phyloP scores from a whole-genome alignment of 2,113 vertebrate species.

The Microtus montanus region DNA sequence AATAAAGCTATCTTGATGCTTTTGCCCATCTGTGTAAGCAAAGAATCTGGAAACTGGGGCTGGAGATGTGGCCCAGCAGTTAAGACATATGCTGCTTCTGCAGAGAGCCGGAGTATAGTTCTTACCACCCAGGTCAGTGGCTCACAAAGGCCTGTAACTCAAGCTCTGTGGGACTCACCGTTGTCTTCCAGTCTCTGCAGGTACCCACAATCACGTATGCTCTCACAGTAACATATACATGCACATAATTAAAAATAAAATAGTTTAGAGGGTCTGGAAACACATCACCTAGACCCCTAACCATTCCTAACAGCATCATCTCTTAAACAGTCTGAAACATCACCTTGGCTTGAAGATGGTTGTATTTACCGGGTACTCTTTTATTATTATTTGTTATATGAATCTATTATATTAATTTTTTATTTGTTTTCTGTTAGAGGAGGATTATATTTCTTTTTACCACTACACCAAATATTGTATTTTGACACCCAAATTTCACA shows the following conservation, averaged over 20 bases:
- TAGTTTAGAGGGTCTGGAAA: neutral
- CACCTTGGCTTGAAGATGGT: neutral
- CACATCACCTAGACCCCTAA: neutral
- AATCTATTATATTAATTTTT: constrained; percentile 28
- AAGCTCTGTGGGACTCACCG: neutral
- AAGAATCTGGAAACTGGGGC: neutral
- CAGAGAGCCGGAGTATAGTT: no score
- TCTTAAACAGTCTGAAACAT: neutral
- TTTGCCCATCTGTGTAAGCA: neutral
- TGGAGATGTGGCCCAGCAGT: neutral
- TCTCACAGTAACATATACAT: neutral
- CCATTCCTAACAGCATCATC: neutral
- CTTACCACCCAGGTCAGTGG: neutral
- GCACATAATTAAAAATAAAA: neutral
- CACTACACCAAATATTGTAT: neutral
- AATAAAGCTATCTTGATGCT: neutral
- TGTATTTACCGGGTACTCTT: neutral
- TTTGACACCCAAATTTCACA: constrained; percentile 41
- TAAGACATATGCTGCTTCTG: neutral
- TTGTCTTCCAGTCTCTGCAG: neutral
- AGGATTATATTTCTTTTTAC: neutral
- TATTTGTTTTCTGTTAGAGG: neutral
- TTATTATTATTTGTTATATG: neutral
- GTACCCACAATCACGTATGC: neutral
- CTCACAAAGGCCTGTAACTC: neutral